phyloP scores from a whole-genome alignment of 1,140 invertebrate species.

The Heliothis subflexa region DNA sequence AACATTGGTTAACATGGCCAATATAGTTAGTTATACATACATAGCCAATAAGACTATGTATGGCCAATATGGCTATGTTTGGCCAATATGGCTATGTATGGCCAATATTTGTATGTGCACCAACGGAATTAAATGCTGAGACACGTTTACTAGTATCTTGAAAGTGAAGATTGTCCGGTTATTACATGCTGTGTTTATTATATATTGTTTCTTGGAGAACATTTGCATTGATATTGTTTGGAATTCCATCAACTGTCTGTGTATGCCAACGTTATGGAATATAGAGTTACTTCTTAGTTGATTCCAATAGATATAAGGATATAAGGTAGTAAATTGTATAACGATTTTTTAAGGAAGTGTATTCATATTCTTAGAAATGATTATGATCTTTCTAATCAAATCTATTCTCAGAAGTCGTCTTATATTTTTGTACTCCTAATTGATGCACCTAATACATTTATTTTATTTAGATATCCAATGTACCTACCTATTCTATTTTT shows the following conservation, averaged over 20 bases:
- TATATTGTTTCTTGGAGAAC: not conserved
- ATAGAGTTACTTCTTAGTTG: not conserved
- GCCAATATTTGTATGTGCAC: conserved; percentile 13
- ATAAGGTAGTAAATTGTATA: not conserved
- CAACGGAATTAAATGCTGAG: not conserved
- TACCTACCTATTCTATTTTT: too few species aligned
- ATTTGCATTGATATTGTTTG: not conserved
- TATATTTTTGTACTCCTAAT: too few species aligned
- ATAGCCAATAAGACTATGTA: not conserved
- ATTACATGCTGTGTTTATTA: not conserved
- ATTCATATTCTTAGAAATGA: too few species aligned
- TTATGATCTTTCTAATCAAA: too few species aligned
- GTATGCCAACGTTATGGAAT: too few species aligned
- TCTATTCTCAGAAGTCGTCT: too few species aligned
- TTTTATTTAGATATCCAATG: too few species aligned
- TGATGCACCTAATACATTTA: too few species aligned
- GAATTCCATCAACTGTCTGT: too few species aligned
- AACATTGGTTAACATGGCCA: conserved; percentile 2
- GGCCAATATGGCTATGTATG: not conserved
- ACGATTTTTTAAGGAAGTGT: not conserved
- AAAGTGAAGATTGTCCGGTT: not conserved
- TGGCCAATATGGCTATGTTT: not conserved
- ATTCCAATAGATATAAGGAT: not conserved
- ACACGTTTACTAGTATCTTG: conserved; percentile 15
- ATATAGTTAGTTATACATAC: not conserved